Evolutionary conservation across 2,113 vertebrate species (phyloP).

Genomic region (Nicator chloris): DNA sequence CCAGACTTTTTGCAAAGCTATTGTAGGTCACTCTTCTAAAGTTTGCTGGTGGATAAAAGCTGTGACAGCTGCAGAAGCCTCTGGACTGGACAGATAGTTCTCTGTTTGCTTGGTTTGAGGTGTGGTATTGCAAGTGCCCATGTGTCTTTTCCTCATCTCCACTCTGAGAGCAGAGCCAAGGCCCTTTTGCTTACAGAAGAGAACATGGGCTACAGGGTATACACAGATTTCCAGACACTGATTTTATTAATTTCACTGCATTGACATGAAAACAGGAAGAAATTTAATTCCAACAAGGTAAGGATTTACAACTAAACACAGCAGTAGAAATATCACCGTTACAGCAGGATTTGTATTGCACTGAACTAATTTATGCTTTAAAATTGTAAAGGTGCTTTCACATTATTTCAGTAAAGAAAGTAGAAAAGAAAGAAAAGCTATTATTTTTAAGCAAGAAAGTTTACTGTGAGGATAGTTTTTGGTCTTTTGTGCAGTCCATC

Average conservation of each 20-base stretch:
- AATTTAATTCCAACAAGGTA: background rate
- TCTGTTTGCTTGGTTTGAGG: background rate
- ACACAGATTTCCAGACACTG: background rate
- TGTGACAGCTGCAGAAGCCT: background rate
- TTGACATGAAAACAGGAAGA: background rate
- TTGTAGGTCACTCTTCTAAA: background rate
- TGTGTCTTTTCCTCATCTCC: background rate
- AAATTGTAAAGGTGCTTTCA: background rate
- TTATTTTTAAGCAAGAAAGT: background rate
- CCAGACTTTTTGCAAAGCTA: background rate
- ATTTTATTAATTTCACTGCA: constrained; percentile 9
- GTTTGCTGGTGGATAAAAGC: background rate
- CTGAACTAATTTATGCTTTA: background rate
- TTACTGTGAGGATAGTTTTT: background rate
- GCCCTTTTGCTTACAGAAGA: background rate
- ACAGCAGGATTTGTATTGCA: background rate
- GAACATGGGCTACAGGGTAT: background rate
- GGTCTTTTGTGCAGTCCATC: background rate
- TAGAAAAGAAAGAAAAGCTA: background rate
- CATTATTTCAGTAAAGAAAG: background rate
- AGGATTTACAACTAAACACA: background rate
- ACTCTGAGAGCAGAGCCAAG: background rate
- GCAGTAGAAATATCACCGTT: background rate
- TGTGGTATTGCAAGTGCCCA: background rate
- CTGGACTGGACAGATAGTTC: background rate